Evolutionary conservation across 2,888 invertebrate species (phyloP), one percentile per base, ranked within the genome.

Genomic region (Sminthurides aquaticus): DNA sequence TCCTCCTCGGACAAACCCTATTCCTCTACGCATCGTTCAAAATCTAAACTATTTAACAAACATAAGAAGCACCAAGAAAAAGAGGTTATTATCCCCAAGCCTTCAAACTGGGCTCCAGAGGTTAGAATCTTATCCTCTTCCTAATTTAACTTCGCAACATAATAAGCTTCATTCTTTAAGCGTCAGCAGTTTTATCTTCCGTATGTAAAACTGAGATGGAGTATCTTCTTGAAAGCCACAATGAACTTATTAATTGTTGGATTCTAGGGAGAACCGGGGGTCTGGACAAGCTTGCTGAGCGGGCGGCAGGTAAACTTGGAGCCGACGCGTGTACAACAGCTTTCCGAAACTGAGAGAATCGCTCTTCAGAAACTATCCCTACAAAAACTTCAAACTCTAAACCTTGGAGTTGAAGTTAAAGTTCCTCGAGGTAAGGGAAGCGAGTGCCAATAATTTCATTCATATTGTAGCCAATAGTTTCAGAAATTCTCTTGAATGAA

Each of bases 301-400:
- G 84, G 84, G 71, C 84, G 86, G 71, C 85, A 86, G 77, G 87
- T 89, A 76, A 83, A 85, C 69, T 82, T 91, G 73, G 81, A 84
- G 66, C 87, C 88, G 76, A 85, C 87, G 52, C 84, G 85, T 59
- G 81, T 91, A 75, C 83, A 89, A 67, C 83, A 86, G 57, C 83
- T 93, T 69, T 86, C 86, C 75, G 91, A 91, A 75, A 83, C 89
- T 71, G 91, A 92, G 80, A 81, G 89, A 67, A 82, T 87, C 71
- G 86, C 90, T 61, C 83, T 95, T 67, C 90, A 90, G 80, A 87
- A 90, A 77, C 88, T 95, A 57, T 91, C 93, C 1, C 82, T 92
- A 34, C 89, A 90, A 25, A 87, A 91, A 78, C 85, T 95, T 66
- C 89, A 90, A 78, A 89, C 90, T 74, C 83, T 91, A 75, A 90